These are phyloP conservation scores for Nomada flava DNA, from an alignment of 2,888 invertebrate genomes.

Conservation along the genomic window DNA sequence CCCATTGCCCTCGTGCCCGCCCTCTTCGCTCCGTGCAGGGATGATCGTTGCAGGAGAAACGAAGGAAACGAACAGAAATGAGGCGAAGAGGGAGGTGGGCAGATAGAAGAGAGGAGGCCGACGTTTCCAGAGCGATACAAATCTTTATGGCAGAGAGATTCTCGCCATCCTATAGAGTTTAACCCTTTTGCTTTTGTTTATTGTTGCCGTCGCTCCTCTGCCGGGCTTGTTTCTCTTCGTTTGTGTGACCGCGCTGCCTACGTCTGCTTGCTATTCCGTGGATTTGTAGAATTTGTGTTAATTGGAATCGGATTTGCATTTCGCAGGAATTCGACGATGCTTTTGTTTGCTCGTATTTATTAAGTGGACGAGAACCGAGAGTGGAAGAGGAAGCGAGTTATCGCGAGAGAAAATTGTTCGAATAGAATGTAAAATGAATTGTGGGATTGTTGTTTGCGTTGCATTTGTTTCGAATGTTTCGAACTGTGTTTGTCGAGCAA, in stretches of 20 bases:
- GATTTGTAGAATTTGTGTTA: slow-evolving; percentile 25
- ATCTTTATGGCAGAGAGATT: slow-evolving; percentile 76
- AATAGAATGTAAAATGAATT: too few relatives aligned
- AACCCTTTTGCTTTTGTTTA: slow-evolving; percentile 43
- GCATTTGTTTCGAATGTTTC: too few relatives aligned
- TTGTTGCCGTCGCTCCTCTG: slow-evolving; percentile 34
- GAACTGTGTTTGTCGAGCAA: too few relatives aligned
- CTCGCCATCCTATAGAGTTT: slow-evolving; percentile 59
- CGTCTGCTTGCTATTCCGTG: slow-evolving; percentile 3
- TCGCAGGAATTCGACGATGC: neutral
- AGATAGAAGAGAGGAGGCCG: slow-evolving; percentile 50
- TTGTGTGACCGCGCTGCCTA: slow-evolving; percentile 7
- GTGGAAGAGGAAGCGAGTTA: too few relatives aligned
- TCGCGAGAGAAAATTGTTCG: too few relatives aligned
- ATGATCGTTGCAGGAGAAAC: slow-evolving; percentile 37
- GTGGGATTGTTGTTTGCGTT: too few relatives aligned
- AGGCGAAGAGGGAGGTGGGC: neutral
- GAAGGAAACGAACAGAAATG: neutral
- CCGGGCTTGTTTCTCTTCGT: slow-evolving; percentile 8
- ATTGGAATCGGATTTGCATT: slow-evolving; percentile 19
- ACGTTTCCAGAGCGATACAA: slow-evolving; percentile 74
- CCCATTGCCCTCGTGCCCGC: slow-evolving; percentile 67
- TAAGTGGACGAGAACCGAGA: too few relatives aligned
- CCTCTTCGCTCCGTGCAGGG: slow-evolving; percentile 52
- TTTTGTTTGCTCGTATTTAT: too few relatives aligned